Percentiles rank a stretch among this genome's conserved stretches.
These are phyloP conservation scores for Maccullochella peelii DNA, from an alignment of 2,113 vertebrate genomes.

Conservation along the genomic window DNA sequence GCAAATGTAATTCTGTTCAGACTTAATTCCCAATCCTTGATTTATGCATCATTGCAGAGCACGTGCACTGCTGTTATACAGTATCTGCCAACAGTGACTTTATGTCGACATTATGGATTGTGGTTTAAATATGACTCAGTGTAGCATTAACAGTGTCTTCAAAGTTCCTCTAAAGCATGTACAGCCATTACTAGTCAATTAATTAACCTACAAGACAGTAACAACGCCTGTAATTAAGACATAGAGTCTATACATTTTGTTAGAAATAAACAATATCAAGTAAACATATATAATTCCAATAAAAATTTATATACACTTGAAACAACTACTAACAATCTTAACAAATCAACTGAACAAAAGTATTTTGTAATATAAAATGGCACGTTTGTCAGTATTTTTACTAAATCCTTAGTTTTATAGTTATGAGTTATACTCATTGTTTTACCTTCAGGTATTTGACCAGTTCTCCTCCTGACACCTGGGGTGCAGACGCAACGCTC, in stretches of 20 bases:
- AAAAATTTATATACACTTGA: neutral
- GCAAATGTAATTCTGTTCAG: neutral
- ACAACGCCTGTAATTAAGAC: neutral
- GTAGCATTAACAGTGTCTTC: neutral
- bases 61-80: neutral
- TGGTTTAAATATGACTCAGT: constrained; percentile 5
- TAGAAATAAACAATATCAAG: neutral
- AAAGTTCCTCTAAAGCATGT: neutral
- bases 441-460: constrained; percentile 98
- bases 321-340: no score
- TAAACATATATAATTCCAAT: neutral
- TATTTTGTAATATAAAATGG: neutral
- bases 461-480: constrained; percentile 89
- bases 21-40: neutral
- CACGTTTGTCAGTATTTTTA: neutral
- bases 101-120: neutral
- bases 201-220: neutral
- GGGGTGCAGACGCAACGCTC: constrained; percentile 86
- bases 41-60: neutral
- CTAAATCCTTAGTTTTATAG: neutral
- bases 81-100: neutral
- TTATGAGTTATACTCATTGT: neutral
- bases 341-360: neutral
- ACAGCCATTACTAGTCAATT: neutral
- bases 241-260: constrained; percentile 1